phyloP scores from a whole-genome alignment of 2,113 vertebrate genomes.

The Himantopus leucocephalus region DNA sequence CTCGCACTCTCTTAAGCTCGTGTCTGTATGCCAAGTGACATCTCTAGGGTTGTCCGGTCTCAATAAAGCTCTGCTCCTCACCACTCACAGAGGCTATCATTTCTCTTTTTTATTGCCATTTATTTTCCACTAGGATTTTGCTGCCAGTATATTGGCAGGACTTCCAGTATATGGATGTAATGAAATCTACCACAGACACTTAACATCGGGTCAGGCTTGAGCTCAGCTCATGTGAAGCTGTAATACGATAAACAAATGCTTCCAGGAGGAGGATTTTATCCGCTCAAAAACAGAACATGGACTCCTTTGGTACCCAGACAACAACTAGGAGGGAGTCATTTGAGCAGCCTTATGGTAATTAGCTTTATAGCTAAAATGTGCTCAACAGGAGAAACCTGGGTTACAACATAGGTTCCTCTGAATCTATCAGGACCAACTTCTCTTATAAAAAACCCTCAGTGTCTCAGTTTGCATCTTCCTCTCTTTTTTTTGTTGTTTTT shows the following conservation, averaged over 20 bases:
- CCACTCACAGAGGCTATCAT: slow-evolving; percentile 87
- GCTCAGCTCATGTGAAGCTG: slow-evolving; percentile 85
- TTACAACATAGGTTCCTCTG: slow-evolving; percentile 7
- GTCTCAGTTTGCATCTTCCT: not conserved
- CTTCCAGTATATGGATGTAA: slow-evolving; percentile 96
- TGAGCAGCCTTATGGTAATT: slow-evolving; percentile 73
- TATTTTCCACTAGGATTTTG: slow-evolving; percentile 98
- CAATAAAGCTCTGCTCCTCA: slow-evolving; percentile 89
- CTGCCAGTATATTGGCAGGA: slow-evolving; percentile 97
- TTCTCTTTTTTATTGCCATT: slow-evolving; percentile 98
- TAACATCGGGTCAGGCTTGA: slow-evolving; percentile 92
- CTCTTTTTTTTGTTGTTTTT: not conserved
- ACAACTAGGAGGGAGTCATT: slow-evolving; percentile 64
- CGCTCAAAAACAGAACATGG: slow-evolving; percentile 75
- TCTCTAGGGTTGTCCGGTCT: slow-evolving; percentile 85
- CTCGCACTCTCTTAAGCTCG: slow-evolving; percentile 82
- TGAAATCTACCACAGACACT: slow-evolving; percentile 98
- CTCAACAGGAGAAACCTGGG: slow-evolving; percentile 62
- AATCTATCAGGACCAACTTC: slow-evolving; percentile 1
- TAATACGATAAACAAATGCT: slow-evolving; percentile 94
- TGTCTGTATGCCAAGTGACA: slow-evolving; percentile 89
- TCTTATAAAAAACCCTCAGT: not conserved
- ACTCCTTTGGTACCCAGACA: slow-evolving; percentile 54
- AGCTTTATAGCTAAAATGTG: slow-evolving; percentile 70
- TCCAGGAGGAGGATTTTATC: slow-evolving; percentile 83